Evolutionary conservation across 1,140 invertebrate species (phyloP).

Genomic region (Dreissena rostriformis): DNA sequence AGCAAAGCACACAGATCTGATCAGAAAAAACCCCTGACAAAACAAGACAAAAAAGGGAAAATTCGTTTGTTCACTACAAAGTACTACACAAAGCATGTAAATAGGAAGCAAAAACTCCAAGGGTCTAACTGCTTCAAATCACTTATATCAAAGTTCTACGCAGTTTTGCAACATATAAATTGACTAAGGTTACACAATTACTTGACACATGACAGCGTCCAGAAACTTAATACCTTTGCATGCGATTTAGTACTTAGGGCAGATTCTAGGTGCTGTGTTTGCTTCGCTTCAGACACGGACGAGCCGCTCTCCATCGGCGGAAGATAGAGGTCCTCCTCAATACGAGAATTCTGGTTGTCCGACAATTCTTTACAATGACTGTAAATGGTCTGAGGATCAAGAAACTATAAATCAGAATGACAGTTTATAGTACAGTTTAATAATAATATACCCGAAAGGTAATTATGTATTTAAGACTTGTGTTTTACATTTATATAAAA

Average conservation of each 20-base stretch:
- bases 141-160: background rate
- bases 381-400: conserved; percentile 33
- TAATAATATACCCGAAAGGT: too few relatives aligned
- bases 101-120: background rate
- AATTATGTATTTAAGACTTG: too few relatives aligned
- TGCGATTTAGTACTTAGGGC: conserved; percentile 29
- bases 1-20: too few relatives aligned
- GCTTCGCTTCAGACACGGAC: conserved; percentile 10
- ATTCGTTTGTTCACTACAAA: background rate
- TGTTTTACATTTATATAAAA: too few relatives aligned
- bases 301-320: conserved; percentile 32
- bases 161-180: background rate
- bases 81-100: background rate
- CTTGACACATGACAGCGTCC: background rate
- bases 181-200: background rate
- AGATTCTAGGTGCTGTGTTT: conserved; percentile 17
- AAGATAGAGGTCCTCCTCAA: conserved; percentile 46
- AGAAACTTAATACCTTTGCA: conserved; percentile 23
- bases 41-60: background rate
- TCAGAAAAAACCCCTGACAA: background rate
- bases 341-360: conserved; percentile 33
- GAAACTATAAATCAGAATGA: too few relatives aligned
- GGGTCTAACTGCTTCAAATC: background rate
- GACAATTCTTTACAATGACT: conserved; percentile 45
- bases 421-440: too few relatives aligned